These are phyloP conservation scores for Amphibalanus amphitrite DNA, from an alignment of 1,140 invertebrate genomes.

Conservation along the genomic window DNA sequence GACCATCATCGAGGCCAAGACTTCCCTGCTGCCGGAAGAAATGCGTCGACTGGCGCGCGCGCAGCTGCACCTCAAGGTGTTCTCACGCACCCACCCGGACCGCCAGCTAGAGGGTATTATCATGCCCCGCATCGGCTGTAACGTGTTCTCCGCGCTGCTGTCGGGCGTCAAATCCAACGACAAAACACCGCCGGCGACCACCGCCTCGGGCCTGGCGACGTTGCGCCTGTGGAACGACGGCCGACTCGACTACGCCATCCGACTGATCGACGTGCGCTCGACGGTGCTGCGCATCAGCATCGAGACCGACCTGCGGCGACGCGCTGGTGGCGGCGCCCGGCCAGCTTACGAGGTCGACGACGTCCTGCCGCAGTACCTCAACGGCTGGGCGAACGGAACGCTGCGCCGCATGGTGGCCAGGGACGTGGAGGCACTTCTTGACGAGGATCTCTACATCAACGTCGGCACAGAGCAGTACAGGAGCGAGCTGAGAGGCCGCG, in stretches of 20 bases:
- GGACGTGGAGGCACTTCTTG: conserved; percentile 56
- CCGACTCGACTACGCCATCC: conserved; percentile 17
- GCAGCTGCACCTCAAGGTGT: conserved; percentile 46
- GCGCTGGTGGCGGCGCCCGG: conserved; percentile 40
- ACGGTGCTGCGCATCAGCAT: neutral
- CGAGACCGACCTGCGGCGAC: conserved; percentile 4
- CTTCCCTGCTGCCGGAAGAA: neutral
- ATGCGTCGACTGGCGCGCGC: neutral
- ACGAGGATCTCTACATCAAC: conserved; percentile 53
- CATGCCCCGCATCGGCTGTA: conserved; percentile 50
- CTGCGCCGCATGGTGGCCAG: conserved; percentile 43
- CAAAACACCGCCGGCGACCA: neutral
- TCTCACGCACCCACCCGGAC: conserved; percentile 41
- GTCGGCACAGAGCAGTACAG: conserved; percentile 40
- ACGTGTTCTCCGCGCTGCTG: conserved; percentile 47
- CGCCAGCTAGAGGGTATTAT: conserved; percentile 42
- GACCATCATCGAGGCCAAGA: conserved; percentile 4
- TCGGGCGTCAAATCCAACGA: conserved; percentile 11
- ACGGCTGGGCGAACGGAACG: conserved; percentile 46
- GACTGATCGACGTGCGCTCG: conserved; percentile 5
- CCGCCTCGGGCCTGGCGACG: conserved; percentile 17
- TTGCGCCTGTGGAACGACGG: conserved; percentile 17
- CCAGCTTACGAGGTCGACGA: conserved; percentile 36
- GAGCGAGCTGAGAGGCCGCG: conserved; percentile 40
- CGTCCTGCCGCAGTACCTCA: conserved; percentile 37